phyloP scores from a whole-genome alignment of 2,888 invertebrate genomes.

The Elgonia sp. region DNA sequence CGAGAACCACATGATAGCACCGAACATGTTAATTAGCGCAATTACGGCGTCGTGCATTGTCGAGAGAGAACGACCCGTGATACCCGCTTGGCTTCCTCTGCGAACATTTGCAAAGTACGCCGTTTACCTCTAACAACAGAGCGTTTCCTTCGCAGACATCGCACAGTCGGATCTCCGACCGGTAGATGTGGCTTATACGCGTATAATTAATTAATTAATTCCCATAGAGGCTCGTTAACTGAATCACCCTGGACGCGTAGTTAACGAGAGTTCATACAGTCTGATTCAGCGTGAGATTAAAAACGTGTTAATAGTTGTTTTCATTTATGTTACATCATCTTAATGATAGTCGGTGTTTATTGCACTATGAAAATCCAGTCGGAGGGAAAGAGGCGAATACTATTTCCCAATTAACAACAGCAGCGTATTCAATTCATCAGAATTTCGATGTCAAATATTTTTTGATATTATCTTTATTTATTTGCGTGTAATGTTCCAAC shows the following conservation, averaged over 20 bases:
- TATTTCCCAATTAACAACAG: slow-evolving; percentile 47
- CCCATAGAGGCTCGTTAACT: slow-evolving; percentile 80
- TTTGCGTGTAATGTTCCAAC: slow-evolving; percentile 15
- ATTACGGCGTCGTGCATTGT: slow-evolving; percentile 74
- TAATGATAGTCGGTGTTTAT: slow-evolving; percentile 57
- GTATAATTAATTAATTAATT: slow-evolving; percentile 81
- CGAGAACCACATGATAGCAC: slow-evolving; percentile 74
- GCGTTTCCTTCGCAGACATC: slow-evolving; percentile 77
- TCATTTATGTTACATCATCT: slow-evolving; percentile 72
- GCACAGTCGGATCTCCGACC: slow-evolving; percentile 74
- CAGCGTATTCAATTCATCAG: slow-evolving; percentile 23
- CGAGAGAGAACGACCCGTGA: slow-evolving; percentile 72
- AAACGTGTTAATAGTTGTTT: slow-evolving; percentile 75
- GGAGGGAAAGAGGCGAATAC: slow-evolving; percentile 10
- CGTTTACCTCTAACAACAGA: slow-evolving; percentile 76
- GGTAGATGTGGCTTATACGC: slow-evolving; percentile 75
- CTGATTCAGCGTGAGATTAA: slow-evolving; percentile 76
- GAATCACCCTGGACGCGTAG: slow-evolving; percentile 77
- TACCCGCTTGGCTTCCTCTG: slow-evolving; percentile 76
- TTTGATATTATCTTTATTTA: slow-evolving; percentile 24
- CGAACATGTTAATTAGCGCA: slow-evolving; percentile 78
- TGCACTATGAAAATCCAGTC: slow-evolving; percentile 42
- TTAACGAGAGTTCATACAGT: slow-evolving; percentile 74
- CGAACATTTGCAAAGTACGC: slow-evolving; percentile 74
- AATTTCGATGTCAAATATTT: slow-evolving; percentile 38